These are phyloP conservation scores for Drosophila kanekoi DNA, from an alignment of 2,888 invertebrate species.

Conservation along the genomic window DNA sequence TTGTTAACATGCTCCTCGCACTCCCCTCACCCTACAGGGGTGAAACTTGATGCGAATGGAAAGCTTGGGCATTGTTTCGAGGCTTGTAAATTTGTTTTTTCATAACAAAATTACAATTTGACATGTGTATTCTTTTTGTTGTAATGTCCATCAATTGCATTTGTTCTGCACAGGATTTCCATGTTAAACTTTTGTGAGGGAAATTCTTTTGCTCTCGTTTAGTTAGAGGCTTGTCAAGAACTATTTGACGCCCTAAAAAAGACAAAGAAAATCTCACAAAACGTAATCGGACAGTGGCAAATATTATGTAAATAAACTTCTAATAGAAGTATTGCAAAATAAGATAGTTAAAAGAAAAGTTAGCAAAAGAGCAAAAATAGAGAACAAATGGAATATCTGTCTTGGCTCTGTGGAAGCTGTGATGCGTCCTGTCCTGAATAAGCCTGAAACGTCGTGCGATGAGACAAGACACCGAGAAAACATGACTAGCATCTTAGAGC, in stretches of 20 bases:
- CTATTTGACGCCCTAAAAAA: no score
- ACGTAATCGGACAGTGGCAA: no score
- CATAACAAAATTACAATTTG: constrained; percentile 39
- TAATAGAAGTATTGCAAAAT: no score
- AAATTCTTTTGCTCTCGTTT: no score
- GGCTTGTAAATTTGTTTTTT: constrained; percentile 4
- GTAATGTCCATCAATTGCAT: constrained; percentile 18
- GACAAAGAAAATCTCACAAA: no score
- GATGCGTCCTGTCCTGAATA: constrained; percentile 26
- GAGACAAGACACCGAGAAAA: constrained; percentile 18
- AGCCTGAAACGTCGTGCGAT: constrained; percentile 70
- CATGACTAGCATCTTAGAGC: constrained; percentile 62
- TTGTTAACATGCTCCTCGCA: constrained; percentile 66
- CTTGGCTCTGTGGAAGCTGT: constrained; percentile 3
- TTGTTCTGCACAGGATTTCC: constrained; percentile 17
- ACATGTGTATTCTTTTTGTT: constrained; percentile 34
- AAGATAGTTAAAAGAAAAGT: no score
- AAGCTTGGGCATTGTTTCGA: constrained; percentile 38
- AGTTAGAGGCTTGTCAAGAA: neutral
- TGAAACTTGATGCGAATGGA: constrained; percentile 40
- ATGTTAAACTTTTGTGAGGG: neutral
- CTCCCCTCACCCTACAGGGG: neutral
- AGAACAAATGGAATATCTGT: neutral
- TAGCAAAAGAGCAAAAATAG: no score
- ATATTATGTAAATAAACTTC: no score